Percentiles rank a stretch among this genome's conserved stretches.
These are phyloP conservation scores for Criorhina ranunculi DNA, from an alignment of 2,888 invertebrate genomes.

Conservation along the genomic window DNA sequence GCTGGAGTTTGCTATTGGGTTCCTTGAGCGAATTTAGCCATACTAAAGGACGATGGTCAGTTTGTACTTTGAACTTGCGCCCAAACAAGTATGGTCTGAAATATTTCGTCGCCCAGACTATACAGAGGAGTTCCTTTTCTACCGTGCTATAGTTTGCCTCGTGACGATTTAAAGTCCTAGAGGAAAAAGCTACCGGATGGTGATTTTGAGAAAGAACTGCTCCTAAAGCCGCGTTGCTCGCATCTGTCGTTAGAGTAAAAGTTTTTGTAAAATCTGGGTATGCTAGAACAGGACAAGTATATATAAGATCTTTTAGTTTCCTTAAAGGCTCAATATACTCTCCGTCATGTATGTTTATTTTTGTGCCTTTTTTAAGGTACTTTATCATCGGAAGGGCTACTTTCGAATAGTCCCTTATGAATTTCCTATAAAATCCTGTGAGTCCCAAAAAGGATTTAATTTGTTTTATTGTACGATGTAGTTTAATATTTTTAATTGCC, in stretches of 20 bases:
- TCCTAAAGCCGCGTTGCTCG: too few species aligned
- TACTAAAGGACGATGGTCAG: not conserved
- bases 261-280: slow-evolving; percentile 38
- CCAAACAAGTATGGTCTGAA: not conserved
- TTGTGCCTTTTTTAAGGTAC: slow-evolving; percentile 48
- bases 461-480: slow-evolving; percentile 35
- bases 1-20: not conserved
- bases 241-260: too few species aligned
- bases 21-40: not conserved
- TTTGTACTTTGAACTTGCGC: slow-evolving; percentile 34
- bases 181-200: slow-evolving; percentile 58
- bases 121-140: slow-evolving; percentile 59
- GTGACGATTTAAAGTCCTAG: slow-evolving; percentile 60
- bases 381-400: slow-evolving; percentile 53
- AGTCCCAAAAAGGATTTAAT: slow-evolving; percentile 6
- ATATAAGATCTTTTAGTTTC: not conserved
- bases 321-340: slow-evolving; percentile 17
- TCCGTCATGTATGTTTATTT: slow-evolving; percentile 18
- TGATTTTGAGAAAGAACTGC: slow-evolving; percentile 45
- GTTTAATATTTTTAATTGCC: slow-evolving; percentile 76
- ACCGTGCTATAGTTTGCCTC: slow-evolving; percentile 48
- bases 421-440: slow-evolving; percentile 65
- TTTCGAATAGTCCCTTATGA: slow-evolving; percentile 8
- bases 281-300: slow-evolving; percentile 15
- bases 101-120: not conserved